Evolutionary conservation across 2,113 vertebrate genomes (phyloP), one percentile per base, ranked within the genome.

Genomic region (Leptosomus discolor): DNA sequence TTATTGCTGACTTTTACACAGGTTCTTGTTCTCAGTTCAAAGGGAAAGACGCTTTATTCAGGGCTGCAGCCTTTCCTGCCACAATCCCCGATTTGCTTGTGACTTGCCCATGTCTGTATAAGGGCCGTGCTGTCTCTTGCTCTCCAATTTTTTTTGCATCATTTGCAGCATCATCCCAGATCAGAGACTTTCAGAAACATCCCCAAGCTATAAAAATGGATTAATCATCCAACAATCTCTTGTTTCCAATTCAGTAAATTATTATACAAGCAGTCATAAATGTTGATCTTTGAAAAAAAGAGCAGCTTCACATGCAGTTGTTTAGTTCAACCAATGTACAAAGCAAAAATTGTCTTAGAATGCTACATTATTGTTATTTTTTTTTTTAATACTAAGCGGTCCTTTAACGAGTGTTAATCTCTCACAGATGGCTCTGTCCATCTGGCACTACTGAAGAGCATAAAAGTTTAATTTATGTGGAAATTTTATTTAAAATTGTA

Each of bases 381-480:
- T 87, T 92, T 86, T 91, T 90, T 54, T 16, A 92, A 82, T 95
- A 75, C 39, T 76, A 76, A 84, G 67, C 82, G 67, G 41, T 75
- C 82, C 75, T 95, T 94, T 67, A 95, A 85, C 80, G 76, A 61
- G 29, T 87, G 80, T 89, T 97, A 96, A 96, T 95, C 68, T 91
- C 76, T 85, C 90, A 95, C 96, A 96, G 90, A 95, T 95, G 94
- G 90, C 82, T 94, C 30, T 64, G 54, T 83, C 88, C 85, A 89
- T 96, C 92, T 96, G 94, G 94, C 84, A 94, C 70, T 91, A 74
- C 80, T 92, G 92, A 93, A 77, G 61, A 83, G 74, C 12, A 15
- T 75, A 92, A 56, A 85, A 93, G 56, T 82, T 73, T 84, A 91
- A 82, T 94, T 93, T 93, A 87, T 88, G 65, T 94, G 92, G 94